Conservation (phyloP, 2,113 vertebrate genomes). For the Bujurquina vittata region DNA sequence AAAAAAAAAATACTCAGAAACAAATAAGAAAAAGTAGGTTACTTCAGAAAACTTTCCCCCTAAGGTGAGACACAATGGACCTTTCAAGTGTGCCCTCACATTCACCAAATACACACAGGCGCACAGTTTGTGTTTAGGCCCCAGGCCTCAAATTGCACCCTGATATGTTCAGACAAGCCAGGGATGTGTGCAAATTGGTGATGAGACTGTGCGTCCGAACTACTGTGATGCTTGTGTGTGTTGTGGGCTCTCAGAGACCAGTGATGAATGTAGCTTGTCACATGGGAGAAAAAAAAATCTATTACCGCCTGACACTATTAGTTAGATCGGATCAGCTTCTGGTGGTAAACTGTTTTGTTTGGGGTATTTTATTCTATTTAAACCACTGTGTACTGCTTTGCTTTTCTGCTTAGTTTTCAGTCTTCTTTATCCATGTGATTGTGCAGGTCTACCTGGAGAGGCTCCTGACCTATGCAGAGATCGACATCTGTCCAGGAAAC, state of each 20-base stretch:
- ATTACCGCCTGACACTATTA: background rate
- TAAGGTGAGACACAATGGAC: background rate
- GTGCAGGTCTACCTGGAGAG: constrained; percentile 94
- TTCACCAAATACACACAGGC: background rate
- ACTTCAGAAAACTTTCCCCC: background rate
- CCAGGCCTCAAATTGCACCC: fast-evolving
- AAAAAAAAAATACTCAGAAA: too few relatives aligned
- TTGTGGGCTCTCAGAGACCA: background rate
- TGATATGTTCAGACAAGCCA: constrained; percentile 29
- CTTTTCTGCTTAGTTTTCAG: background rate
- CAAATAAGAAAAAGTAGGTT: background rate
- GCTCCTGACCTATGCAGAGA: constrained; percentile 95
- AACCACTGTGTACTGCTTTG: background rate
- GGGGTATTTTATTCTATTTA: background rate
- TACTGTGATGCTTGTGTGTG: background rate
- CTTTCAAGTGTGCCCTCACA: background rate
- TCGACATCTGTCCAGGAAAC: constrained; percentile 94
- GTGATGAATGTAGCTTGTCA: constrained; percentile 1
- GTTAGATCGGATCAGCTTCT: background rate
- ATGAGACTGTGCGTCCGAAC: background rate
- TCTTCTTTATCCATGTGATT: fast-evolving
- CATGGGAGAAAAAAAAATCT: fast-evolving
- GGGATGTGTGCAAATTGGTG: constrained; percentile 38
- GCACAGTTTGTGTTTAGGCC: background rate
- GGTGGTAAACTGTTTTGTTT: background rate